These are phyloP conservation scores for Mormyrus iriodes DNA, from an alignment of 2,113 vertebrate species.

Conservation along the genomic window DNA sequence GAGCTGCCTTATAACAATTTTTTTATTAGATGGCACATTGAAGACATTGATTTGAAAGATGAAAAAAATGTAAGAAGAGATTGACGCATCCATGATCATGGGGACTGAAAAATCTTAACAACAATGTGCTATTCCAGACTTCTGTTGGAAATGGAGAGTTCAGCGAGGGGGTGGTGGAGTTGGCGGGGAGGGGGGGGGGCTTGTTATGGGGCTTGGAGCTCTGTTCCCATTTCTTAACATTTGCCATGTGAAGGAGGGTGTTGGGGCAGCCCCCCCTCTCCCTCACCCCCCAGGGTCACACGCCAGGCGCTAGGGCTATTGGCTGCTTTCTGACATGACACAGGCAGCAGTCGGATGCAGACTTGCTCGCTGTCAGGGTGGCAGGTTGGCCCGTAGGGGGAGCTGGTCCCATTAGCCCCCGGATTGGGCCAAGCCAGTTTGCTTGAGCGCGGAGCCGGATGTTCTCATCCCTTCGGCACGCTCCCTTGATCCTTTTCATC, in stretches of 20 bases:
- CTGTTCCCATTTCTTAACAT: slow-evolving; percentile 64
- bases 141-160: background rate
- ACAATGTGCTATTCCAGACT: slow-evolving; percentile 26
- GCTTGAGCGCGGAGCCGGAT: background rate
- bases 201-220: slow-evolving; percentile 55
- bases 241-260: slow-evolving; percentile 57
- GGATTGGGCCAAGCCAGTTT: background rate
- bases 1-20: slow-evolving; percentile 58
- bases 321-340: slow-evolving; percentile 45
- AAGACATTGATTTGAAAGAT: slow-evolving; percentile 46
- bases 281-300: slow-evolving; percentile 38
- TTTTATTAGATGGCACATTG: slow-evolving; percentile 60
- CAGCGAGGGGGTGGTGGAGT: background rate
- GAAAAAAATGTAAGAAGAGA: slow-evolving; percentile 50
- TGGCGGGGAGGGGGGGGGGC: slow-evolving; percentile 35
- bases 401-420: background rate
- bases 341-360: slow-evolving; percentile 12
- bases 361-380: background rate
- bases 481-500: background rate
- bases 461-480: slow-evolving; percentile 10
- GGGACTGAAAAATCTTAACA: slow-evolving; percentile 41
- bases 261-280: slow-evolving; percentile 6
- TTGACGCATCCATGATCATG: slow-evolving; percentile 46
- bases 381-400: background rate
- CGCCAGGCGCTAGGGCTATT: slow-evolving; percentile 36